These are phyloP conservation scores for Papilio dardanus DNA, from an alignment of 1,140 invertebrate genomes.

Conservation along the genomic window DNA sequence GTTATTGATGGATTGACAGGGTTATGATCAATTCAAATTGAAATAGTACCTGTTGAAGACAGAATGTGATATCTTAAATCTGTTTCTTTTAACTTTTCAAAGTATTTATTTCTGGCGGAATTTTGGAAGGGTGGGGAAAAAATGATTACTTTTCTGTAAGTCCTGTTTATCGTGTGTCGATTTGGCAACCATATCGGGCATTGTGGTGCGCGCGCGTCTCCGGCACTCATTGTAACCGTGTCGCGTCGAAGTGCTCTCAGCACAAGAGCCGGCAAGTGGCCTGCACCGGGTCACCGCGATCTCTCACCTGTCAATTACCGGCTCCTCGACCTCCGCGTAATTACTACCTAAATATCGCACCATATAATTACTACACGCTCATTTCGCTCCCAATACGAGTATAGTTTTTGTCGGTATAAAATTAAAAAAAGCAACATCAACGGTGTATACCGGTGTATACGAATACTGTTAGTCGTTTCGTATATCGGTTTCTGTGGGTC, in stretches of 20 bases:
- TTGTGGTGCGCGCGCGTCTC: constrained; percentile 36
- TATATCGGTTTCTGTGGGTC: constrained; percentile 65
- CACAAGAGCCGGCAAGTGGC: constrained; percentile 47
- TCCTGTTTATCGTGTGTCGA: background rate
- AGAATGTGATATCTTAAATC: background rate
- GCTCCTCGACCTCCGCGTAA: constrained; percentile 54
- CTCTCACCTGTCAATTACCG: constrained; percentile 57
- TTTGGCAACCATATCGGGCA: constrained; percentile 28
- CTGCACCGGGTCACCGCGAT: constrained; percentile 52
- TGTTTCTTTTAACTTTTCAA: background rate
- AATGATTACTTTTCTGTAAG: background rate
- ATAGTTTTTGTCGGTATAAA: constrained; percentile 58
- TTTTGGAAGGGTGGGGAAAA: background rate
- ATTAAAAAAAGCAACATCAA: constrained; percentile 54
- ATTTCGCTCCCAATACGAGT: constrained; percentile 62
- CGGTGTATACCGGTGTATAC: no score
- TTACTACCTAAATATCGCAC: constrained; percentile 68
- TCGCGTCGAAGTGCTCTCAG: constrained; percentile 51
- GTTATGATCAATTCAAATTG: background rate
- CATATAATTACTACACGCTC: constrained; percentile 64
- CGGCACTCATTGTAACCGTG: constrained; percentile 57
- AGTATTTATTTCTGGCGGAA: background rate
- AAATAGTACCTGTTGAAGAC: no score
- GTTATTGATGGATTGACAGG: background rate
- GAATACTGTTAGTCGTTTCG: constrained; percentile 74